phyloP scores from a whole-genome alignment of 92 coral and sea anemone genomes.

The Zoanthus solanderi region DNA sequence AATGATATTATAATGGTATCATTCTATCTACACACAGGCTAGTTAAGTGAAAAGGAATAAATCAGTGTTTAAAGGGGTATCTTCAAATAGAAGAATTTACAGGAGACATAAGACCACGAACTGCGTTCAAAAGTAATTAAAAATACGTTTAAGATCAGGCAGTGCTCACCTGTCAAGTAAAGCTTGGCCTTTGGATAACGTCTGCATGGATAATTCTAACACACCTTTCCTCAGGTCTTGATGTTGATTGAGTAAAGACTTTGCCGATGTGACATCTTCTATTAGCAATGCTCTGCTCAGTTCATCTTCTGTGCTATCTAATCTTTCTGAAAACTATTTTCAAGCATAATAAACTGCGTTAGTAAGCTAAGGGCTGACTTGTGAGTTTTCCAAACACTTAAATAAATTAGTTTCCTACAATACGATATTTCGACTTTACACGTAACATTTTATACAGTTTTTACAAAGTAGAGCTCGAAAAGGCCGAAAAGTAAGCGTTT shows the following conservation, averaged over 20 bases:
- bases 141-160: not conserved
- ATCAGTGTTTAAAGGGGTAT: no score
- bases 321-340: conserved; percentile 84
- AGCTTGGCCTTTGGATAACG: conserved; percentile 93
- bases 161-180: conserved; percentile 65
- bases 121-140: not conserved
- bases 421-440: no score
- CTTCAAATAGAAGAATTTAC: no score
- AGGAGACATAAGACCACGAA: not conserved
- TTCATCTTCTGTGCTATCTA: conserved; percentile 89
- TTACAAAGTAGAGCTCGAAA: no score
- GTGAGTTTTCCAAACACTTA: no score
- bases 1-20: no score
- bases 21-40: no score
- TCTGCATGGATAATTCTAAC: conserved; percentile 95
- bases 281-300: conserved; percentile 88
- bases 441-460: no score
- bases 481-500: no score
- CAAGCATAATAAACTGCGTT: not conserved
- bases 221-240: conserved; percentile 95
- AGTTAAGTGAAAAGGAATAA: no score
- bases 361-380: not conserved
- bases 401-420: no score
- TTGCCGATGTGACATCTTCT: conserved; percentile 90
- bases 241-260: conserved; percentile 92